These are phyloP conservation scores for Notolepis coatsorum DNA, from an alignment of 2,797 vertebrate genomes.

Conservation along the genomic window DNA sequence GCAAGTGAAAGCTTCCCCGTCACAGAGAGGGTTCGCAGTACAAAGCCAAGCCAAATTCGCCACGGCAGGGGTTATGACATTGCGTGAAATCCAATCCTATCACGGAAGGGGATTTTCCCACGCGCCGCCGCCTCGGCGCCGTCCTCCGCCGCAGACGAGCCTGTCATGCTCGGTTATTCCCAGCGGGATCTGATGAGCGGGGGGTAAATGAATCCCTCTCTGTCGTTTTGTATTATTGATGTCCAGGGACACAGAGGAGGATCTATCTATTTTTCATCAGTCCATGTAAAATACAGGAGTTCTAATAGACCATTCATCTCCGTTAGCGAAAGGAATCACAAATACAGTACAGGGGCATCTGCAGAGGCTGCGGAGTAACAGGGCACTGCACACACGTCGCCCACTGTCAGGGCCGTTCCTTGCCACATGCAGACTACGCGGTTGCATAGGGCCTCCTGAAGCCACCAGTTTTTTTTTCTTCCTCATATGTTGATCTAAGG, in stretches of 20 bases:
- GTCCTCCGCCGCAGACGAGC: constrained; percentile 49
- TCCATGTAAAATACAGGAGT: constrained; percentile 71
- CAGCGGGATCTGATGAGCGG: constrained; percentile 65
- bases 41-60: not conserved
- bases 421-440: too few relatives aligned
- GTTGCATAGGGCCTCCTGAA: too few relatives aligned
- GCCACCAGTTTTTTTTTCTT: too few relatives aligned
- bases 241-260: constrained; percentile 44
- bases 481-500: too few relatives aligned
- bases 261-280: constrained; percentile 76
- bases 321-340: constrained; percentile 54
- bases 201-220: constrained; percentile 53
- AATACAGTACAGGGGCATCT: constrained; percentile 47
- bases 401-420: too few relatives aligned
- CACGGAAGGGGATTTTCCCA: constrained; percentile 66
- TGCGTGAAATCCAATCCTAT: constrained; percentile 65
- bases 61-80: constrained; percentile 48
- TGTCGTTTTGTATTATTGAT: constrained; percentile 71
- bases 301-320: constrained; percentile 72
- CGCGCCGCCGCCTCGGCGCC: constrained; percentile 43
- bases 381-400: constrained; percentile 15
- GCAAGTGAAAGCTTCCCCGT: too few relatives aligned
- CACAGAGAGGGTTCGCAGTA: constrained; percentile 1
- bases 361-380: constrained; percentile 2
- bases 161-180: constrained; percentile 72